phyloP scores from a whole-genome alignment of 2,888 invertebrate species.

The Timandra comae region DNA sequence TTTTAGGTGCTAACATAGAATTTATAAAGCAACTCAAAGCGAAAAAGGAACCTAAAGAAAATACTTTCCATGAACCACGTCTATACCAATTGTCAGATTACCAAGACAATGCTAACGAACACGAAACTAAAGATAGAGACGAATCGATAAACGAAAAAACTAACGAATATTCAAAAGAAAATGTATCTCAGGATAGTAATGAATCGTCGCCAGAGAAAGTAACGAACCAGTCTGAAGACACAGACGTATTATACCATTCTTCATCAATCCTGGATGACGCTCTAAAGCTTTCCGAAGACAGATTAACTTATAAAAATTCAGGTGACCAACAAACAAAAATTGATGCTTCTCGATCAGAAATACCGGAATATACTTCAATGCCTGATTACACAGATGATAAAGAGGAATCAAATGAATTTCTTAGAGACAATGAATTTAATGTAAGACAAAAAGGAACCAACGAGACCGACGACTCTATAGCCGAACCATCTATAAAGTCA shows the following conservation, averaged over 20 bases:
- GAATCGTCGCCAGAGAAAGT: conserved; percentile 1
- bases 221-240: too few species aligned
- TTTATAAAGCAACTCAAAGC: conserved; percentile 65
- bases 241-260: conserved; percentile 4
- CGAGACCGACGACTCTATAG: conserved; percentile 44
- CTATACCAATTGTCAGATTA: conserved; percentile 73
- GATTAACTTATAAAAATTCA: conserved; percentile 8
- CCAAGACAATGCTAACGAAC: conserved; percentile 27
- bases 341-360: conserved; percentile 14
- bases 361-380: conserved; percentile 13
- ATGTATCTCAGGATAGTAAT: neutral
- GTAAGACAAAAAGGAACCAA: conserved; percentile 4
- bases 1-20: conserved; percentile 69
- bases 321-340: conserved; percentile 9
- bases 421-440: conserved; percentile 5
- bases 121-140: conserved; percentile 18
- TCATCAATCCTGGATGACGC: conserved; percentile 18
- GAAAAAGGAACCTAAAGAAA: conserved; percentile 53
- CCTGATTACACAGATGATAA: conserved; percentile 2
- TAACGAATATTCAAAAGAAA: neutral
- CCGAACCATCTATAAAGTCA: conserved; percentile 45
- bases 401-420: neutral
- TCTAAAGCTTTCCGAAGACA: conserved; percentile 16
- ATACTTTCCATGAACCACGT: conserved; percentile 37
- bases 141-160: conserved; percentile 2